Evolutionary conservation across 2,113 vertebrate genomes (phyloP), one percentile per base, ranked within the genome.

Genomic region (Pipa parva): DNA sequence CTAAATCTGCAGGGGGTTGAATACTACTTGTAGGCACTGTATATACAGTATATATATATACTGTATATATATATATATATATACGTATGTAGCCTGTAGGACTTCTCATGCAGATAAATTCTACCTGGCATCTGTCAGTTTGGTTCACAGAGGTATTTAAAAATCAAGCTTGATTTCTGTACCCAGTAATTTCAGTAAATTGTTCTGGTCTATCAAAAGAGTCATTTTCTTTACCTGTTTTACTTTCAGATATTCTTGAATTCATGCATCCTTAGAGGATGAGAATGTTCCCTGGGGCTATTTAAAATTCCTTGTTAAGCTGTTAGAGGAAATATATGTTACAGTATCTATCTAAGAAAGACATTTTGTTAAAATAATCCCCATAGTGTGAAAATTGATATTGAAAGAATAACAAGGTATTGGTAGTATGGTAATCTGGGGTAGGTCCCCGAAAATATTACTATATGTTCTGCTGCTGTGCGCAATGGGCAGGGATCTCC

Each of bases 251-350:
- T 39, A 52, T 27, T 22, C 54, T 20, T 51, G 18, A 45, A 56
- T 42, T 42, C 12, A 31, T 29, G 50, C 36, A 11, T 45, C 24
- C 42, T 63, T 52, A 28, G 28, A 4, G 33, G 61, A 22, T 37
- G 61, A 7, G 61, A 63, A 24, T 54, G 51, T 25, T 48, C 48
- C 61, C 63, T 22, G n/a, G 17, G 51, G 51, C 25, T 17, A 9
- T 22, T 26, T 56, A 17, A 45, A 22, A 56, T 42, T 56, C 51
- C 33, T 54, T 31, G 25, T 29, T 18, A 29, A 56, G 25, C 51
- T 24, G 12, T 45, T 45, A 45, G 20, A 56, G 18, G 5, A 24
- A 55, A 57, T 5, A 25, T 18, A 45, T 36, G 9, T 36, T 36
- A 36, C 10, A 36, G 3, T 36, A 36, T 36, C 33, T 36, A 36